Conservation (phyloP, 2,113 vertebrate species). For the Acrocephalus kingi region DNA sequence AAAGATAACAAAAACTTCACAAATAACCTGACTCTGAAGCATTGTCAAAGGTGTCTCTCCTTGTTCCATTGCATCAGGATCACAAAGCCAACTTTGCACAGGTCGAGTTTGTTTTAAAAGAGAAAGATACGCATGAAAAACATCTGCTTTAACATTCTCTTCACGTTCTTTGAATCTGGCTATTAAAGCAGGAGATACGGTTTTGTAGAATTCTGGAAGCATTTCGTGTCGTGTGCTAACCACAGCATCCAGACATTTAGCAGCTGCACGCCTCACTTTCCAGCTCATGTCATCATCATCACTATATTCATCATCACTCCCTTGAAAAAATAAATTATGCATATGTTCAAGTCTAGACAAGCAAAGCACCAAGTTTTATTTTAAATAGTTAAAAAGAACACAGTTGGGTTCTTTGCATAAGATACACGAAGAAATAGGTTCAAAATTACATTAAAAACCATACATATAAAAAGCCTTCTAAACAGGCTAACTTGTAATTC, state of each 20-base stretch:
- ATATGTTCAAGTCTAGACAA: constrained; percentile 32
- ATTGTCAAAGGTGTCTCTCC: constrained; percentile 96
- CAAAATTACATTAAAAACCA: neutral
- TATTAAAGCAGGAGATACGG: constrained; percentile 94
- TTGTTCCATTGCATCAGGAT: constrained; percentile 99
- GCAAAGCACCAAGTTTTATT: neutral
- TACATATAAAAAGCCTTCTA: neutral
- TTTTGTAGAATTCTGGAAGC: constrained; percentile 97
- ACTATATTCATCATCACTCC: constrained; percentile 97
- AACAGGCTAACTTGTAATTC: neutral
- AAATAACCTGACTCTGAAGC: constrained; percentile 95
- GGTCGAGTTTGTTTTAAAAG: constrained; percentile 97
- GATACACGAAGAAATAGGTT: neutral
- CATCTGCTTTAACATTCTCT: constrained; percentile 98
- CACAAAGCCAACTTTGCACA: constrained; percentile 95
- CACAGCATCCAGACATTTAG: constrained; percentile 95
- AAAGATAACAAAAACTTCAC: neutral
- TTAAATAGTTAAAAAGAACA: neutral
- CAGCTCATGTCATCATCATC: constrained; percentile 99
- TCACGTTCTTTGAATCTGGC: constrained; percentile 97
- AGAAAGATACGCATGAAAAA: constrained; percentile 97
- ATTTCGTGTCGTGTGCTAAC: constrained; percentile 98
- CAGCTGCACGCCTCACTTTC: constrained; percentile 96
- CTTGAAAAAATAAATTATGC: constrained; percentile 71
- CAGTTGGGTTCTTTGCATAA: neutral